Evolutionary conservation across 2,113 vertebrate species (phyloP).

Genomic region (Typhlomys cinereus): DNA sequence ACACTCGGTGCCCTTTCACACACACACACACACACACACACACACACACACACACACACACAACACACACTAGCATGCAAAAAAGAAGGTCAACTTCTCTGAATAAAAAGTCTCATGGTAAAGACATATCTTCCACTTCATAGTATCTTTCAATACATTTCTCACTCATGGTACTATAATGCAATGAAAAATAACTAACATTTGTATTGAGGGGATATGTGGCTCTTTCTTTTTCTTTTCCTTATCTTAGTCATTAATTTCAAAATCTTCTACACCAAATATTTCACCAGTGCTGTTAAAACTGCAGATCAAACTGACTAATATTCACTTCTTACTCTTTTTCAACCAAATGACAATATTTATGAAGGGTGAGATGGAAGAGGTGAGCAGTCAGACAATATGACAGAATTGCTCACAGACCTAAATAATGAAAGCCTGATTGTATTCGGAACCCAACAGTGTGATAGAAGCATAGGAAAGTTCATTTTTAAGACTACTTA

Average conservation of each 20-base stretch:
- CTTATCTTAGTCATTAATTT: neutral
- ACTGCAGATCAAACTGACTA: neutral
- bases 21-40: too few relatives aligned
- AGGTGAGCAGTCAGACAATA: neutral
- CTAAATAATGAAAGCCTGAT: neutral
- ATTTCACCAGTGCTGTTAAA: neutral
- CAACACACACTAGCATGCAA: too few relatives aligned
- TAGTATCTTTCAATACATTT: neutral
- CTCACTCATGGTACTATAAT: neutral
- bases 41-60: too few relatives aligned
- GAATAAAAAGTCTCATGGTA: neutral
- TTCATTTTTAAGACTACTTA: neutral
- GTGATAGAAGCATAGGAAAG: constrained; percentile 18
- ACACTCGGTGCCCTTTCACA: too few relatives aligned
- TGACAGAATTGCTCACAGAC: neutral
- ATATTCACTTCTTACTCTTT: neutral
- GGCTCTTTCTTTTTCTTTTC: neutral
- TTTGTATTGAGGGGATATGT: neutral
- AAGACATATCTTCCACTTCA: neutral
- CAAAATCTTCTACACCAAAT: neutral
- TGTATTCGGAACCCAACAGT: constrained; percentile 1
- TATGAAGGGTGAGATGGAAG: neutral
- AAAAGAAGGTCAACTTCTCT: neutral
- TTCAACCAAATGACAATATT: neutral
- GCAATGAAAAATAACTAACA: constrained; percentile 7